Evolutionary conservation across 2,113 vertebrate genomes (phyloP), one percentile per base, ranked within the genome.

Genomic region (Daubentonia madagascariensis): DNA sequence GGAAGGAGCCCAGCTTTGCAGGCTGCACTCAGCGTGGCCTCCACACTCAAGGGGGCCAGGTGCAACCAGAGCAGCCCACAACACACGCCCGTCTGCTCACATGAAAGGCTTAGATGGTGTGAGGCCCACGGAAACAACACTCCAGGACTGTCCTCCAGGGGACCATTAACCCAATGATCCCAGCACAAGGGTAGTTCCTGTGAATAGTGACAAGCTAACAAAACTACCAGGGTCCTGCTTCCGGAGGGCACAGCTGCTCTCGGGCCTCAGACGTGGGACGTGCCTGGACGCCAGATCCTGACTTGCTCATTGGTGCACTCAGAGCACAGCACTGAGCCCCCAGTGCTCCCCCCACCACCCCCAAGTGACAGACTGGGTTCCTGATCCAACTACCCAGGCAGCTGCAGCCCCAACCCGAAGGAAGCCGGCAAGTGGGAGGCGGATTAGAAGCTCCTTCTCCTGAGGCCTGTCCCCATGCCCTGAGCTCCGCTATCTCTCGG

Each of bases 401-500:
- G 52, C n/a, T 86, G 37, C 6, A 9, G 52, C 48, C 5, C 85
- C 94, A 86, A 61, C 40, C 84, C 20, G 14, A 16, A 87, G 61
- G n/a, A 95, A 52, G 59, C 73, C 32, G 3, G 78, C 16, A 8
- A 48, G 43, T 35, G 40, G 4, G 10, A 61, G 35, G 32, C 30
- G 17, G 5, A 13, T 40, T 89, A 76, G 85, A 78, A 95, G 70
- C 37, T 8, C 1, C 92, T 94, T 63, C 75, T 13, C 7, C 76
- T 2, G 35, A 57, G 30, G 37, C 20, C 57, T 81, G 37, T 87
- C 97, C 90, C 90, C 83, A 92, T 9, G 35, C 65, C 35, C 88
- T 48, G 50, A 81, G 43, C 61, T 79, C n/a, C 48, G 48, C 85
- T 97, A 94, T 97, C 95, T 85, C 91, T 52, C 80, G 91, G 67